Conservation (phyloP, 2,797 vertebrate species). For the Rhinichthys osculus region DNA sequence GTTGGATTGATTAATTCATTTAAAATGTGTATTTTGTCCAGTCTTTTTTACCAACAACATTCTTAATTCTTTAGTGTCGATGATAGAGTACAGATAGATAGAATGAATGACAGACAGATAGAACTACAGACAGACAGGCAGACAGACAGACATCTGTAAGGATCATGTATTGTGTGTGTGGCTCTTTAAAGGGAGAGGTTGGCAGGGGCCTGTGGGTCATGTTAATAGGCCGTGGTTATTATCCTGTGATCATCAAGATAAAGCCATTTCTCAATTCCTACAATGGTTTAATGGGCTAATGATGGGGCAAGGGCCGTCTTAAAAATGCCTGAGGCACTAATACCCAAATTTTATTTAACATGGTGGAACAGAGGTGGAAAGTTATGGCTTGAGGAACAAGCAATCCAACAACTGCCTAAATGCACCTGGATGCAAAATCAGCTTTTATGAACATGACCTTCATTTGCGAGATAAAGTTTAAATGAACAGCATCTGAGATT, state of each 20-base stretch:
- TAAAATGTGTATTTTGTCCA: too few species aligned
- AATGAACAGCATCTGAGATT: conserved; percentile 45
- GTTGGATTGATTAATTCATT: too few species aligned
- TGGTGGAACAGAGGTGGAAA: conserved; percentile 68
- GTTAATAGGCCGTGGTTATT: conserved; percentile 65
- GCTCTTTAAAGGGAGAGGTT: conserved; percentile 4
- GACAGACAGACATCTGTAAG: not conserved
- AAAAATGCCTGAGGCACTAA: conserved; percentile 64
- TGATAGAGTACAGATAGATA: too few species aligned
- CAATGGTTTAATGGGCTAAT: conserved; percentile 65
- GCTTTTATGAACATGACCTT: conserved; percentile 81
- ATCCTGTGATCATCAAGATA: conserved; percentile 73
- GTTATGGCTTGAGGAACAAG: conserved; percentile 46
- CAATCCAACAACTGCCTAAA: conserved; percentile 74
- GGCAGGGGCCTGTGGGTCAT: conserved; percentile 19
- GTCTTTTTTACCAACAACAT: too few species aligned
- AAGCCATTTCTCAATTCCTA: conserved; percentile 60
- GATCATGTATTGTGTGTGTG: conserved; percentile 12
- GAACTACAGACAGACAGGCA: not conserved
- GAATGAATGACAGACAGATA: too few species aligned
- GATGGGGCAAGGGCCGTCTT: conserved; percentile 65
- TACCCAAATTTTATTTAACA: conserved; percentile 72
- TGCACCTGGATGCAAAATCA: conserved; percentile 71
- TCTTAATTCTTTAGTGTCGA: too few species aligned
- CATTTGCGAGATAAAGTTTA: conserved; percentile 58